phyloP scores from a whole-genome alignment of 2,797 vertebrate species.

The Borostomias antarcticus region DNA sequence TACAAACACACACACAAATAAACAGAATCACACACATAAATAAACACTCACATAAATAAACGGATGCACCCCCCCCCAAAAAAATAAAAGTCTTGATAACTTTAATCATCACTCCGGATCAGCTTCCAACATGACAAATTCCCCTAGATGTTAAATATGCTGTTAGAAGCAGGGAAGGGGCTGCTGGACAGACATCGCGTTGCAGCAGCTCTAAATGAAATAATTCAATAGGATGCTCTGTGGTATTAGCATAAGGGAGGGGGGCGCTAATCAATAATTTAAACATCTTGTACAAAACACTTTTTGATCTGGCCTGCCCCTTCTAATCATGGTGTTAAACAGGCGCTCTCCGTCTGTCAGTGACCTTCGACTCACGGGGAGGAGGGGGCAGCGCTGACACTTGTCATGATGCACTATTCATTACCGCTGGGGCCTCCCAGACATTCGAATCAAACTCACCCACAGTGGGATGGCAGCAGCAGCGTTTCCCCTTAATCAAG shows the following conservation, averaged over 20 bases:
- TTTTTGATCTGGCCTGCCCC: slow-evolving; percentile 66
- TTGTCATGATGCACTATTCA: slow-evolving; percentile 79
- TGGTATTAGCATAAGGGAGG: slow-evolving; percentile 69
- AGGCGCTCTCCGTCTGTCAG: slow-evolving; percentile 58
- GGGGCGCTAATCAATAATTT: slow-evolving; percentile 70
- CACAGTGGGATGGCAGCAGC: slow-evolving; percentile 57
- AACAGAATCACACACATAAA: too few species aligned
- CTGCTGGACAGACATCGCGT: slow-evolving; percentile 25
- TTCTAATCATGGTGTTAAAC: slow-evolving; percentile 64
- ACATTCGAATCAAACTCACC: slow-evolving; percentile 65
- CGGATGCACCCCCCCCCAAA: too few species aligned
- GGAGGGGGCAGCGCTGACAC: slow-evolving; percentile 73
- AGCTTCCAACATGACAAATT: too few species aligned
- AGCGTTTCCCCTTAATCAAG: slow-evolving; percentile 72
- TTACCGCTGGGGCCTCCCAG: slow-evolving; percentile 61
- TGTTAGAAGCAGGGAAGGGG: too few species aligned
- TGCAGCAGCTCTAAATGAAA: slow-evolving; percentile 34
- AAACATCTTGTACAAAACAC: slow-evolving; percentile 69
- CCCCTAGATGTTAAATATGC: too few species aligned
- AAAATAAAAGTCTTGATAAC: too few species aligned
- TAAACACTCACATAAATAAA: too few species aligned
- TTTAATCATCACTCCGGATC: too few species aligned
- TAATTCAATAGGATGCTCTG: slow-evolving; percentile 54
- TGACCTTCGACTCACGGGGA: slow-evolving; percentile 78
- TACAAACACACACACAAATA: too few species aligned